A percentile compares a stretch with the other conserved stretches of the same genome.
phyloP scores from a whole-genome alignment of 2,888 invertebrate species.

The Cephus sareptanus region DNA sequence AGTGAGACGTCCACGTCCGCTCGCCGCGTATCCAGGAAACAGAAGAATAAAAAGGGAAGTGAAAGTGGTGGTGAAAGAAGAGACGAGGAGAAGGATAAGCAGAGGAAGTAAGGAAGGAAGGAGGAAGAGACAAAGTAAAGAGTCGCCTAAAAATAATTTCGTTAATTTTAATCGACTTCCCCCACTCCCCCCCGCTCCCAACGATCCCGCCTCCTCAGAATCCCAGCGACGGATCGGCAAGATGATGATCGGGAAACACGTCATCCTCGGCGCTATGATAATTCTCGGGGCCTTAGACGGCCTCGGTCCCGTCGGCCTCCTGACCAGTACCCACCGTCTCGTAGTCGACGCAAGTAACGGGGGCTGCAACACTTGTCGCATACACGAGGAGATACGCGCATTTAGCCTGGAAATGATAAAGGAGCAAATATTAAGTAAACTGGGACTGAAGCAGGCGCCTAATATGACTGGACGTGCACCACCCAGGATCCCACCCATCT shows the following conservation, averaged over 20 bases:
- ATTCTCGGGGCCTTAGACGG: conserved; percentile 56
- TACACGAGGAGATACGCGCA: conserved; percentile 71
- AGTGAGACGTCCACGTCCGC: background rate
- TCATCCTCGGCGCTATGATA: conserved; percentile 17
- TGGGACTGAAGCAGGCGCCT: conserved; percentile 71
- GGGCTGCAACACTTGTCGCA: conserved; percentile 69
- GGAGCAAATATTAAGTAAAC: conserved; percentile 71
- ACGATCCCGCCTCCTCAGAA: background rate
- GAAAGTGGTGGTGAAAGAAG: too few relatives aligned
- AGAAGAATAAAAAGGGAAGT: background rate
- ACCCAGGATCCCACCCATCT: conserved; percentile 69
- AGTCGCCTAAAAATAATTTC: background rate
- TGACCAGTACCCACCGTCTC: conserved; percentile 29
- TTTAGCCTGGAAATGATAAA: conserved; percentile 72
- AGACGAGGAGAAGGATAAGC: too few relatives aligned
- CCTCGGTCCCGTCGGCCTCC: conserved; percentile 40
- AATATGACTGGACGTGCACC: conserved; percentile 72
- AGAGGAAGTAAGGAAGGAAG: too few relatives aligned
- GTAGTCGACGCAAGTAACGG: conserved; percentile 48
- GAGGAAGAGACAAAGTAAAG: background rate
- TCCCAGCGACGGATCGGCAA: background rate
- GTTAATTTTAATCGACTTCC: background rate
- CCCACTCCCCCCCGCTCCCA: background rate
- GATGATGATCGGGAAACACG: background rate
- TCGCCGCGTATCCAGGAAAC: background rate